Evolutionary conservation across 1,140 invertebrate genomes (phyloP).

Genomic region (Mesaphorura yosii): DNA sequence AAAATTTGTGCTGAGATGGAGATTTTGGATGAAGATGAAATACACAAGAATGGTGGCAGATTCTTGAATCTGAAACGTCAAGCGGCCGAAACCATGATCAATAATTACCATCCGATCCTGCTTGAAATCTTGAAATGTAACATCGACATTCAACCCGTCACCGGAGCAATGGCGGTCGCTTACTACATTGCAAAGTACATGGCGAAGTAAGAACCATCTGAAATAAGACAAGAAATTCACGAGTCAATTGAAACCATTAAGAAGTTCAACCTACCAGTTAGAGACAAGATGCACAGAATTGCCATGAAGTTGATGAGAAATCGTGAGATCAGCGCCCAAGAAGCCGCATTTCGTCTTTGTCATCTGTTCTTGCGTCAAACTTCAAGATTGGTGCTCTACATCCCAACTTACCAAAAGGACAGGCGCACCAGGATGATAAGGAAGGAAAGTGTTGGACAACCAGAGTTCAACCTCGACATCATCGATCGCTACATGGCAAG

Average conservation of each 20-base stretch:
- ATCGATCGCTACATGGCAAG: neutral
- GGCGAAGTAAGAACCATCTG: slow-evolving; percentile 35
- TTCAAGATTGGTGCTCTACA: neutral
- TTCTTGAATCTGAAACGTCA: slow-evolving; percentile 4
- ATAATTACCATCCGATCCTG: slow-evolving; percentile 33
- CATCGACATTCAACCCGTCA: slow-evolving; percentile 35
- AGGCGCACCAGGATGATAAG: neutral
- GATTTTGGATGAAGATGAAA: no score
- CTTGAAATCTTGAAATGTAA: slow-evolving; percentile 33
- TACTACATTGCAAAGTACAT: slow-evolving; percentile 38
- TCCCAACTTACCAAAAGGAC: neutral
- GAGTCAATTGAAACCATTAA: slow-evolving; percentile 32
- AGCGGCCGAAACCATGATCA: slow-evolving; percentile 17
- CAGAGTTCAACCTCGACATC: neutral
- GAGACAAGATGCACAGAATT: neutral
- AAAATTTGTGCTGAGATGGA: no score
- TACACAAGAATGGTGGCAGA: slow-evolving; percentile 1
- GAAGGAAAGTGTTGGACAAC: neutral
- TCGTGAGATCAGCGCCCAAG: slow-evolving; percentile 19
- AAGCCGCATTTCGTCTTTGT: slow-evolving; percentile 20
- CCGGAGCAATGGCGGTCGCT: slow-evolving; percentile 33
- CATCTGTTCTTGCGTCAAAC: slow-evolving; percentile 14
- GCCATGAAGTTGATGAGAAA: slow-evolving; percentile 12
- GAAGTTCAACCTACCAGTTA: slow-evolving; percentile 7
- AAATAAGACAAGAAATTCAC: slow-evolving; percentile 26